Percentiles rank a stretch among this genome's conserved stretches.
These are phyloP conservation scores for Holcopasites calliopsidis DNA, from an alignment of 1,140 invertebrate genomes.

Conservation along the genomic window DNA sequence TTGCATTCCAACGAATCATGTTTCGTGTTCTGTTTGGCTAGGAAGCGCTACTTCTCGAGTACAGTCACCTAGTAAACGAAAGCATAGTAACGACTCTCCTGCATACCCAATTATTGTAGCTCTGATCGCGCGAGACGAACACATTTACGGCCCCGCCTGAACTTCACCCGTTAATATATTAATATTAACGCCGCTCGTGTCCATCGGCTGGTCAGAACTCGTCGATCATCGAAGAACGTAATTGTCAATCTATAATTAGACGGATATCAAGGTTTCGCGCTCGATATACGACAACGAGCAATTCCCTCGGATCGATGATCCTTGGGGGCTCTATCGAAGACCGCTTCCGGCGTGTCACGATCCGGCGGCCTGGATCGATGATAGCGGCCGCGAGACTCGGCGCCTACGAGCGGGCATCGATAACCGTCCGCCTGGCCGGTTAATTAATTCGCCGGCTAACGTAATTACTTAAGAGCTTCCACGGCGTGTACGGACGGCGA, in stretches of 20 bases:
- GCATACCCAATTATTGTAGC: neutral
- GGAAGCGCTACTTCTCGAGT: neutral
- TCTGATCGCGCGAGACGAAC: neutral
- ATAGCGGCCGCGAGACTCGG: conserved; percentile 26
- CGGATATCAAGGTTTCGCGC: neutral
- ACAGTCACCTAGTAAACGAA: neutral
- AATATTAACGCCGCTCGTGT: neutral
- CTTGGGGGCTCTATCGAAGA: conserved; percentile 26
- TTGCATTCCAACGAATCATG: neutral
- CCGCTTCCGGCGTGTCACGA: conserved; percentile 32
- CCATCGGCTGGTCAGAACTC: neutral
- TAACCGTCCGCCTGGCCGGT: conserved; percentile 69
- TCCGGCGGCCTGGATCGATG: conserved; percentile 55
- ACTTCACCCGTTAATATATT: neutral
- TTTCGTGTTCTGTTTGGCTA: neutral
- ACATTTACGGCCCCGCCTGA: neutral
- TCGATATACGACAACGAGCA: conserved; percentile 13
- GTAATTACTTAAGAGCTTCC: conserved; percentile 67
- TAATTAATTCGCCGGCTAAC: conserved; percentile 74
- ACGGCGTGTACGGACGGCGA: conserved; percentile 17
- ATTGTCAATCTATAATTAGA: conserved; percentile 23
- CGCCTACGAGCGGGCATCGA: conserved; percentile 63
- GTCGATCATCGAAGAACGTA: conserved; percentile 4
- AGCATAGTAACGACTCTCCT: no score
- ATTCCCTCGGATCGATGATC: conserved; percentile 50